phyloP scores from a whole-genome alignment of 2,113 vertebrate genomes.

The Collichthys lucidus region DNA sequence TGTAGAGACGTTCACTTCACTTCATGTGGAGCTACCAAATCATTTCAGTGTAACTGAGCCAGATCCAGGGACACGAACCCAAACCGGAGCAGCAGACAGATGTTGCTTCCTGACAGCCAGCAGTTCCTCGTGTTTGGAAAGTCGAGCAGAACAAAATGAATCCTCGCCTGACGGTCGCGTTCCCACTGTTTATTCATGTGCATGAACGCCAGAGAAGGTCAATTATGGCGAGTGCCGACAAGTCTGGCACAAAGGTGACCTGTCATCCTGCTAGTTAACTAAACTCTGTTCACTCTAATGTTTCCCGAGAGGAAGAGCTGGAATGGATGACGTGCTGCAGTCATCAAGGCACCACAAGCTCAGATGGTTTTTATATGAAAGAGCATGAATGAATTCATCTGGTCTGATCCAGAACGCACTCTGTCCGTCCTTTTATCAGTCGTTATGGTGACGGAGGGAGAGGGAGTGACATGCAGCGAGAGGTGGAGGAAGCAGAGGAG shows the following conservation, averaged over 20 bases:
- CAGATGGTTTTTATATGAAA: neutral
- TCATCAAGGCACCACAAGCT: neutral
- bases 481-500: neutral
- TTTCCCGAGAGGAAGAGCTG: too few relatives aligned
- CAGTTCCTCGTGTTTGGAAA: slow-evolving; percentile 12
- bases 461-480: too few relatives aligned
- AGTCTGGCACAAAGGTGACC: slow-evolving; percentile 42
- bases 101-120: slow-evolving; percentile 17
- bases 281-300: neutral
- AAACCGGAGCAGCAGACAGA: slow-evolving; percentile 15
- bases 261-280: slow-evolving; percentile 22
- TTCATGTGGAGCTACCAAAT: neutral
- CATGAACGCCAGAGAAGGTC: slow-evolving; percentile 35
- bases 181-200: slow-evolving; percentile 37
- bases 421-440: neutral
- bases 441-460: neutral
- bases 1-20: neutral
- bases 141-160: slow-evolving; percentile 10
- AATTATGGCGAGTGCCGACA: slow-evolving; percentile 6
- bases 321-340: neutral
- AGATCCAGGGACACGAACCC: neutral
- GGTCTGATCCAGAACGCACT: neutral
- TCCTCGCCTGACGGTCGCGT: neutral
- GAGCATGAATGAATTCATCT: neutral
- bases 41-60: neutral